These are phyloP conservation scores for Helogale parvula DNA, from an alignment of 2,113 vertebrate genomes.

Conservation along the genomic window DNA sequence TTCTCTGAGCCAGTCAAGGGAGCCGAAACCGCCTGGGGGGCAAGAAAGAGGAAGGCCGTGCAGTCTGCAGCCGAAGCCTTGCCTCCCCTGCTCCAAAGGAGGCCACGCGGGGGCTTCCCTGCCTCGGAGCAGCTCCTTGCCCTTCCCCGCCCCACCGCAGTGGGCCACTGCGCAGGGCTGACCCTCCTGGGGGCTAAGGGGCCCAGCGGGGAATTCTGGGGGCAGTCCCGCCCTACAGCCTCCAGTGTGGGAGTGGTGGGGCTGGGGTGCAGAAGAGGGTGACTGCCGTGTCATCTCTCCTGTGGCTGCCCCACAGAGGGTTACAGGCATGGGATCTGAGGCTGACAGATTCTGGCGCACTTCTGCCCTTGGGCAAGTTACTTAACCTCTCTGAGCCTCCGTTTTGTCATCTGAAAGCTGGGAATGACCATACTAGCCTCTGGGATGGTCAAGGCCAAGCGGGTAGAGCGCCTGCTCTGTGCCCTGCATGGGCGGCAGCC, in stretches of 20 bases:
- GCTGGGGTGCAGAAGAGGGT: too few species aligned
- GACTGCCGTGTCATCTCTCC: not conserved
- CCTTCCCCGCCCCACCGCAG: not conserved
- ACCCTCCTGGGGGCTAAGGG: not conserved
- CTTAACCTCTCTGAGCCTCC: not conserved
- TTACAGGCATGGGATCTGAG: not conserved
- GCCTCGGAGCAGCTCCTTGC: not conserved
- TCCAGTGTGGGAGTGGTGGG: not conserved
- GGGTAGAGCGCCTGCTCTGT: not conserved
- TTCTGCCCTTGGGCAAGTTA: not conserved
- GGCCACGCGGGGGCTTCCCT: not conserved
- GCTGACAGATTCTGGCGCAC: not conserved
- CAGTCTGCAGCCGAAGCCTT: not conserved
- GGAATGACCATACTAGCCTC: not conserved
- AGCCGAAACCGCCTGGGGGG: not conserved
- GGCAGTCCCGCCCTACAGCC: not conserved
- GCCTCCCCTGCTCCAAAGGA: not conserved
- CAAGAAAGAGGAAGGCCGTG: not conserved
- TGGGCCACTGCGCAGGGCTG: not conserved
- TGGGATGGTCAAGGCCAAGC: not conserved
- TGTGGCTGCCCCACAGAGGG: not conserved
- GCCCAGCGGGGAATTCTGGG: not conserved
- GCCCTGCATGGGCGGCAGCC: not conserved
- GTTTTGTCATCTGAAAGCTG: not conserved
- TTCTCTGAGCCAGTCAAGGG: conserved; percentile 52